Base-by-base conservation (phyloP, 2,888 invertebrate species). In the Laspeyria flexula region DNA sequence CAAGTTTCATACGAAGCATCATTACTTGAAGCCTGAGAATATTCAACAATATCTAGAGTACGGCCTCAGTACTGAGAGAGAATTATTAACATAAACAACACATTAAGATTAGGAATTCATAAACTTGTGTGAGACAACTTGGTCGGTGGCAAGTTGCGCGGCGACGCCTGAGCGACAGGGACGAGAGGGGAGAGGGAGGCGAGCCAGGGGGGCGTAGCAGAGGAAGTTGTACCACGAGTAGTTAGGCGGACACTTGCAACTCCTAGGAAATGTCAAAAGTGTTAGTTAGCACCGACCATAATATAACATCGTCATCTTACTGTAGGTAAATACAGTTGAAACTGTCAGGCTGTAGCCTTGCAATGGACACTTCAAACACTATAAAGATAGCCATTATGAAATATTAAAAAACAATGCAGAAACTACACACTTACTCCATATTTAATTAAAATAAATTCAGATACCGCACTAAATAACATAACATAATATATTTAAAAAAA, bases 71-170 rank as follows among this genome's bases (percentile, higher is more conserved):
- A 47, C 51, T 55, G 44, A 44, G 42, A 30, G 42, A 58, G 45
- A 58, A 70, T 52, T 52, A 66, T 63, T 67, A 60, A 63, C 71
- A 68, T 67, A 58, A 68, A 71, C 67, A 66, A 63, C 39, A 55
- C 63, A 54, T 71, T 55, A 53, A 67, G 63, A 68, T 71, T 68
- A 71, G 60, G 50, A 55, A 71, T 71, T 71, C 57, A 66, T 70
- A 57, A 70, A 66, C 48, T 70, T 66, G 48, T 44, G 47, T 39
- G 39, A 31, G 11, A 16, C 16, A 69, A 65, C 51, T 59, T 54
- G 9, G 15, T n/a, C 37, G 29, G 41, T 16, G 25, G 40, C 40
- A 57, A 62, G 41, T 66, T 51, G 42, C 27, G 18, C 49, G 41
- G 41, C 21, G 39, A 43, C 6, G 39, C 18, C 37, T 42, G 3